phyloP scores from a whole-genome alignment of 2,113 vertebrate species.

The Strix uralensis region DNA sequence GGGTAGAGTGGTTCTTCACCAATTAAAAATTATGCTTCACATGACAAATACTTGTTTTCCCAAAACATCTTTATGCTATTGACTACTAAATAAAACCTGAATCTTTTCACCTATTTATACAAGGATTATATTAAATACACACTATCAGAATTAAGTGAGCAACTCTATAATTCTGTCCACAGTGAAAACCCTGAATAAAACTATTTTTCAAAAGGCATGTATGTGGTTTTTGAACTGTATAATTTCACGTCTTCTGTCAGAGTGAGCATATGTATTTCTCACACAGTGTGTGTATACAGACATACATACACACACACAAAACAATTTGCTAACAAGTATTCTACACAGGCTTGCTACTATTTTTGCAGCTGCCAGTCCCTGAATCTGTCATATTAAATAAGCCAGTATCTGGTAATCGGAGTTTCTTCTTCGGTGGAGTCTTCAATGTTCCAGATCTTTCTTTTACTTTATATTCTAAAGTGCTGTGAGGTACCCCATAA shows the following conservation, averaged over 20 bases:
- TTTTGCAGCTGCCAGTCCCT: slow-evolving; percentile 92
- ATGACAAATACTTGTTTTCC: slow-evolving; percentile 87
- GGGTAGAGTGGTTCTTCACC: slow-evolving; percentile 74
- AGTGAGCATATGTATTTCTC: slow-evolving; percentile 80
- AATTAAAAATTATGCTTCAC: slow-evolving; percentile 84
- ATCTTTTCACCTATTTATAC: slow-evolving; percentile 84
- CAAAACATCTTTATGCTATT: slow-evolving; percentile 80
- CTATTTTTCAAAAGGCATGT: slow-evolving; percentile 93
- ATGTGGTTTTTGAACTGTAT: slow-evolving; percentile 90
- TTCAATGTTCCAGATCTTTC: slow-evolving; percentile 97
- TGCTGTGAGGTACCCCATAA: slow-evolving; percentile 99
- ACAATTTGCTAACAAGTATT: slow-evolving; percentile 77
- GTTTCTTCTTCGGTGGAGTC: slow-evolving; percentile 98
- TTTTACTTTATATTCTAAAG: slow-evolving; percentile 99
- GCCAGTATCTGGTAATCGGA: slow-evolving; percentile 85
- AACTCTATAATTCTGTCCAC: slow-evolving; percentile 88
- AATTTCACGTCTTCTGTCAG: slow-evolving; percentile 85
- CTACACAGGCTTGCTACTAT: slow-evolving; percentile 88
- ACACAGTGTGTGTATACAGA: slow-evolving; percentile 72
- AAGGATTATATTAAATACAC: slow-evolving; percentile 83
- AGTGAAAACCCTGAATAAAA: slow-evolving; percentile 99
- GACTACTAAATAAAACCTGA: slow-evolving; percentile 92
- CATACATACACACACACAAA: slow-evolving; percentile 68
- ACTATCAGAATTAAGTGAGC: slow-evolving; percentile 82
- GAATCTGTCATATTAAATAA: slow-evolving; percentile 88